Percentiles rank a stretch among this genome's conserved stretches.
Conservation (phyloP, 2,888 invertebrate species). For the Odontothrips loti region DNA sequence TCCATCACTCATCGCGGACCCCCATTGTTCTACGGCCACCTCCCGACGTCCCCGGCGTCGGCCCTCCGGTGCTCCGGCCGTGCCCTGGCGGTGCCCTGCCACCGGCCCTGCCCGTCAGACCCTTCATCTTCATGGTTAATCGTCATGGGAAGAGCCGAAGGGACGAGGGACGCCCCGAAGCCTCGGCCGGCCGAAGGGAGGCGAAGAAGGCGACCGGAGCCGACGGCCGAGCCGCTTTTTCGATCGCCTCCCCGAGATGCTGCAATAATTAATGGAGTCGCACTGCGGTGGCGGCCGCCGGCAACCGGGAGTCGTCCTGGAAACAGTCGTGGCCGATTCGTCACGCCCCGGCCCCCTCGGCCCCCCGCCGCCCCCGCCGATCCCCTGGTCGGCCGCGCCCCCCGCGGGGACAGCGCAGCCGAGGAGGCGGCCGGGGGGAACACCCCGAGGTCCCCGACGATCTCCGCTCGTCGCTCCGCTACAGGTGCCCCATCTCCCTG, state of each 20-base stretch:
- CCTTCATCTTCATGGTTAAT: conserved; percentile 19
- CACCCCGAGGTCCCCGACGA: background rate
- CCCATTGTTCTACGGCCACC: conserved; percentile 8
- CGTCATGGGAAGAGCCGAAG: background rate
- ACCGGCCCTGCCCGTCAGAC: background rate
- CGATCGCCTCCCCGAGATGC: background rate
- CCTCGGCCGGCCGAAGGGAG: too few species aligned
- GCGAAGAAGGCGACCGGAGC: background rate
- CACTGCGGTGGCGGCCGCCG: background rate
- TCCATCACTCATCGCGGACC: conserved; percentile 24
- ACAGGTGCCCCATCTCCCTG: too few species aligned
- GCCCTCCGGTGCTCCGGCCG: background rate
- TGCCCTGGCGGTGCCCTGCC: background rate
- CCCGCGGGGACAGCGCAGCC: background rate
- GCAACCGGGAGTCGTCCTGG: background rate
- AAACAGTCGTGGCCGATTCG: background rate
- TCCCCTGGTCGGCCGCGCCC: background rate
- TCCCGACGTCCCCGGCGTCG: background rate
- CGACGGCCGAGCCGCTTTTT: background rate
- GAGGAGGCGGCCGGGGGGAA: background rate
- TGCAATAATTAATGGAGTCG: conserved; percentile 12
- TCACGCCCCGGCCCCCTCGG: background rate
- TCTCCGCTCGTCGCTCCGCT: too few species aligned
- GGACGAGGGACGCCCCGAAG: background rate
- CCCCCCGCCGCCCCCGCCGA: background rate